Base-by-base conservation (phyloP, 23 tunicate species). In the Ascidia mentula region DNA sequence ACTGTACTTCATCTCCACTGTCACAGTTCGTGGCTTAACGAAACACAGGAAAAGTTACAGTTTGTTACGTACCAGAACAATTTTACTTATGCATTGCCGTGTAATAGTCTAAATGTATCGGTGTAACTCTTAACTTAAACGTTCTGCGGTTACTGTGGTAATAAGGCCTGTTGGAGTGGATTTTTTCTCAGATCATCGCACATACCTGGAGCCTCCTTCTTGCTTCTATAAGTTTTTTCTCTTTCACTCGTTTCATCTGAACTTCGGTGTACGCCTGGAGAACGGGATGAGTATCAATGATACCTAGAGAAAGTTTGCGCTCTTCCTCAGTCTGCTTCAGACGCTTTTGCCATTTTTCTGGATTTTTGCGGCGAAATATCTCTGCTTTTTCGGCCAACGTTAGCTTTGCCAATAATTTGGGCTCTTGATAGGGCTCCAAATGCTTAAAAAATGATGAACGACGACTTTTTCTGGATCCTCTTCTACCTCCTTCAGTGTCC, bases 311-410 rank as follows among this genome's bases (percentile, higher is more conserved):
- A 38, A 72, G 72, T 3, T 72, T 46, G 5, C 73, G 37, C 46
- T 38, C n/a, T 30, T 53, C 32, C 45, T 73, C 79, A 12, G 35
- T 53, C 30, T 73, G 72, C 31, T 32, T 31, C 28, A 28, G 31
- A 1, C 79, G 72, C 72, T 45, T 45, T 13, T 73, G 40, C 86
- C 86, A 82, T 73, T 82, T 82, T 26, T 82, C 79, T 12, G 86
- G 86, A 36, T 73, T 73, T 34, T 72, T 61, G 30, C 73, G 35
- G 32, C 86, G 79, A 40, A 38, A 82, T 2, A 34, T 0, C 79
- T 38, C 40, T 8, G 86, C 86, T 46, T 82, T 69, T 20, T 82
- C 79, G 32, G 53, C 36, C 45, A 82, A 31, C 24, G 86, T 82
- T 28, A 40, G 6, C 6, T 59, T 34, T 79, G 60, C 20, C 12